Conservation (phyloP, 2,113 vertebrate species). For the Pseudorasbora parva region DNA sequence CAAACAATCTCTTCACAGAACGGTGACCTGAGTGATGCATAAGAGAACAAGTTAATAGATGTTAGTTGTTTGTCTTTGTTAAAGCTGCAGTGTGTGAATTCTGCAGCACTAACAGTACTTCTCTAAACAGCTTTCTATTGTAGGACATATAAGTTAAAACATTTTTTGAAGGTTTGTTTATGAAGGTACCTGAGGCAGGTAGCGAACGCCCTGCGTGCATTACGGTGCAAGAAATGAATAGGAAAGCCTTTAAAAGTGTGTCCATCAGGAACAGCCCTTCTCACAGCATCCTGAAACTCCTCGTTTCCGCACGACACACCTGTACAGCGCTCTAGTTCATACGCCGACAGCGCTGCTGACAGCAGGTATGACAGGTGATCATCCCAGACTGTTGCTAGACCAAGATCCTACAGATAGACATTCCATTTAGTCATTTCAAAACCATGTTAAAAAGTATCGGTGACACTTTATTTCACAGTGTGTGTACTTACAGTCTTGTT, state of each 20-base stretch:
- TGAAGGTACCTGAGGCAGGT: conserved; percentile 85
- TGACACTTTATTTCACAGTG: too few relatives aligned
- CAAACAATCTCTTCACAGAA: conserved; percentile 95
- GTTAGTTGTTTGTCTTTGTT: not conserved
- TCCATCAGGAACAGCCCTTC: conserved; percentile 91
- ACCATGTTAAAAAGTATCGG: not conserved
- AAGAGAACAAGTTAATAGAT: not conserved
- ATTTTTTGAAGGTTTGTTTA: not conserved
- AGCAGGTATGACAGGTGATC: conserved; percentile 94
- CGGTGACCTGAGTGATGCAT: conserved; percentile 79
- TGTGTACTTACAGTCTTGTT: too few relatives aligned
- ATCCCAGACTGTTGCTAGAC: conserved; percentile 90
- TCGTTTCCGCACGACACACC: conserved; percentile 91
- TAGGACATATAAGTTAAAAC: not conserved
- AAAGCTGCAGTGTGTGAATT: not conserved
- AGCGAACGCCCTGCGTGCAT: conserved; percentile 89
- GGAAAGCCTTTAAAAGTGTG: conserved; percentile 99
- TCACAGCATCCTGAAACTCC: conserved; percentile 94
- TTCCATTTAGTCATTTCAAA: not conserved
- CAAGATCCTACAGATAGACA: conserved; percentile 81
- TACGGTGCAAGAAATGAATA: conserved; percentile 92
- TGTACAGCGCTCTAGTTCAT: conserved; percentile 90
- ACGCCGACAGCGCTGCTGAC: conserved; percentile 90
- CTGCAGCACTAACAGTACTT: not conserved
- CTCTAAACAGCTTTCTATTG: not conserved